phyloP scores from a whole-genome alignment of 1,140 invertebrate species.

The Drosophila mayri region DNA sequence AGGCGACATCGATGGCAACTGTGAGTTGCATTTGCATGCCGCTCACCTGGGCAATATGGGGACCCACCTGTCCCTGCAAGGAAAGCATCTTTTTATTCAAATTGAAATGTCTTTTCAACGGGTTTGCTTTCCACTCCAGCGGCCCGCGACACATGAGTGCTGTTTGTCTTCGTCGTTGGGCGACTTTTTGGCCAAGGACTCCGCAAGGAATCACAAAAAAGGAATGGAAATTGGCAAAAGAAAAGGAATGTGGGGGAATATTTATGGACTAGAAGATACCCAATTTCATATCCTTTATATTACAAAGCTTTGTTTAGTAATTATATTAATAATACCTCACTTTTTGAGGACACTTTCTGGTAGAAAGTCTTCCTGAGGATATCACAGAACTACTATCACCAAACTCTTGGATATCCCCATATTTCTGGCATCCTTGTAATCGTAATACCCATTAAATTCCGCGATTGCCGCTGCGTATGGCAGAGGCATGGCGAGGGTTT shows the following conservation, averaged over 20 bases:
- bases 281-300: not conserved
- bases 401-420: not conserved
- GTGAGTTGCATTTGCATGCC: constrained; percentile 66
- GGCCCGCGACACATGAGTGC: constrained; percentile 77
- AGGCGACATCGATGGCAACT: constrained; percentile 19
- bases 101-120: constrained; percentile 84
- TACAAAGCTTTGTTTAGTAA: not conserved
- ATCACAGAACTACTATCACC: too few relatives aligned
- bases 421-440: constrained; percentile 7
- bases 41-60: constrained; percentile 25
- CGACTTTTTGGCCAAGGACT: constrained; percentile 76
- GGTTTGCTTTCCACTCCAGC: constrained; percentile 80
- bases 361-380: too few relatives aligned
- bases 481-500: constrained; percentile 47
- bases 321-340: not conserved
- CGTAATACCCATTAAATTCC: constrained; percentile 21
- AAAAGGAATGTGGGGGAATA: not conserved
- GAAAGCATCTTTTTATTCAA: constrained; percentile 66
- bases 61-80: not conserved
- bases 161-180: constrained; percentile 75
- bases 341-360: not conserved
- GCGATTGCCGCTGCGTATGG: constrained; percentile 11
- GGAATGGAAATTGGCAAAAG: constrained; percentile 6
- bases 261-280: not conserved
- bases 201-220: constrained; percentile 1